Evolutionary conservation across 2,113 vertebrate genomes (phyloP), one percentile per base, ranked within the genome.

Genomic region (Tenebrosternarchus preto): DNA sequence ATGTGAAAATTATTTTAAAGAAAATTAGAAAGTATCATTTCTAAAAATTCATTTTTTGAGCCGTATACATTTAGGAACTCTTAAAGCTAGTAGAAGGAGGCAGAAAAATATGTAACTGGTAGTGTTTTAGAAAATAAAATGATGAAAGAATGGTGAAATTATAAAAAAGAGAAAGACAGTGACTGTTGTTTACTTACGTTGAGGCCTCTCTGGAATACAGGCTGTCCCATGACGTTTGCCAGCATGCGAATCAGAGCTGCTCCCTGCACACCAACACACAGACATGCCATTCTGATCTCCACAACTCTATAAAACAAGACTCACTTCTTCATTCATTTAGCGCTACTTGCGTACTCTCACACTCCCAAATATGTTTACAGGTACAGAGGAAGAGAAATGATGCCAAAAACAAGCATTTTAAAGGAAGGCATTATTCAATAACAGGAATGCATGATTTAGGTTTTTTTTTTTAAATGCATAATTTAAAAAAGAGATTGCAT

Each of bases 181-280:
- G 19, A 69, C 11, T 29, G 22, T n/a, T 22, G 20, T 3, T 73
- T 29, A 96, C 98, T 94, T 93, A 99, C 98, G 87, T 98, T 96
- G 73, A 98, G 92, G 76, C 96, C 97, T 87, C 91, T 95, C 86
- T 97, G 97, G 93, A 99, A 99, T 74, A 98, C 91, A 19, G 93
- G 89, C 87, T 95, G 95, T 82, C 97, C 97, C 97, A 99, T 98
- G 91, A 98, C 96, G 88, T 96, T 97, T 64, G 97, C 97, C 92
- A 99, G 81, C 97, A 99, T 99, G 91, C 97, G 94, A 93, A 99
- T 99, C 89, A 99, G 91, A 76, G 97, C 96, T 46, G 98, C 98
- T 80, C 98, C 98, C 98, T 99, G 60, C 6, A 83, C 12, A 73
- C 24, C 68, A 8, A 73, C 20, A 24, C 22, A 64, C 27, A 83